Evolutionary conservation across 2,888 invertebrate genomes (phyloP).

Genomic region (Eilema sororculum): DNA sequence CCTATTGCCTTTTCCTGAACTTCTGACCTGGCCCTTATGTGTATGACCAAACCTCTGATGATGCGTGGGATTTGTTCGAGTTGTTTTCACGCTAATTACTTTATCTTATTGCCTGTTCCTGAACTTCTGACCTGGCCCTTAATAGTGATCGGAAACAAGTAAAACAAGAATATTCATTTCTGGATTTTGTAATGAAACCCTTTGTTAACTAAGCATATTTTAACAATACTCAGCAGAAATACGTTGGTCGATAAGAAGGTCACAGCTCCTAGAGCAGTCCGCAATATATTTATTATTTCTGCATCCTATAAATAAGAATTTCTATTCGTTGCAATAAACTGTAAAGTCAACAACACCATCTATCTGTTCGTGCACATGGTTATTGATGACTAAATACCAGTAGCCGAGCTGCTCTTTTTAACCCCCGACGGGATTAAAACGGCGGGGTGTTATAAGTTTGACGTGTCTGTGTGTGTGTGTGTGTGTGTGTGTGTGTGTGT

Average conservation of each 20-base stretch:
- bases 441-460: too few species aligned
- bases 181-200: background rate
- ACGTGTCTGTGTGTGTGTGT: too few species aligned
- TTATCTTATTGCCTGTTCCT: too few species aligned
- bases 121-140: too few species aligned
- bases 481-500: too few species aligned
- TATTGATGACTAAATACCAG: constrained; percentile 8
- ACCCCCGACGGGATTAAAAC: too few species aligned
- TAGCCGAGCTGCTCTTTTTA: background rate
- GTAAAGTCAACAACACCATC: constrained; percentile 12
- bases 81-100: too few species aligned
- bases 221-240: constrained; percentile 6
- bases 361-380: constrained; percentile 13
- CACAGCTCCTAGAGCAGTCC: constrained; percentile 6
- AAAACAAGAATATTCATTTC: background rate
- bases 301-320: constrained; percentile 26
- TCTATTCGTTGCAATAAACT: constrained; percentile 20
- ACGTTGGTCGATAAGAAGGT: constrained; percentile 32
- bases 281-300: constrained; percentile 29
- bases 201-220: background rate
- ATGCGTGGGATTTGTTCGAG: too few species aligned
- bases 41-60: too few species aligned
- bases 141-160: background rate
- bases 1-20: too few species aligned
- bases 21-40: too few species aligned